These are phyloP conservation scores for Aldabrachelys gigantea DNA, from an alignment of 2,113 vertebrate species.

Conservation along the genomic window DNA sequence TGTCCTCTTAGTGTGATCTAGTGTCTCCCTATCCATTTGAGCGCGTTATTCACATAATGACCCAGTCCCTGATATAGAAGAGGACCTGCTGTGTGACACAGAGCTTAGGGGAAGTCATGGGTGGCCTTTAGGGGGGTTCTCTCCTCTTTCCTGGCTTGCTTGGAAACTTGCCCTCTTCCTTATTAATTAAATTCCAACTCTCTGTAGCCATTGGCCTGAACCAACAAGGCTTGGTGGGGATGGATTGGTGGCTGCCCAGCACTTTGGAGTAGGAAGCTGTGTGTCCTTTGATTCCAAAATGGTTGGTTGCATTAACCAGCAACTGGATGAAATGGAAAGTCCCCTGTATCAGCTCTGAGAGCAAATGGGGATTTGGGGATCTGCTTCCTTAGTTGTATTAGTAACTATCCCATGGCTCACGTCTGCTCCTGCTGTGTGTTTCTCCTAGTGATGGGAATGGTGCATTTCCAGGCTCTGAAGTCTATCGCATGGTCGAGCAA, in stretches of 20 bases:
- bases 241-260: not conserved
- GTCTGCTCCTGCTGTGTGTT: not conserved
- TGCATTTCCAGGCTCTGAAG: constrained; percentile 69
- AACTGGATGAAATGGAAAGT: not conserved
- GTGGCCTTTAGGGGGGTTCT: not conserved
- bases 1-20: not conserved
- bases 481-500: constrained; percentile 80
- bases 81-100: not conserved
- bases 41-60: not conserved
- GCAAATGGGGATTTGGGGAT: not conserved
- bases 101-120: not conserved
- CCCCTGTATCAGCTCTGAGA: not conserved
- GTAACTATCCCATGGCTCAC: not conserved
- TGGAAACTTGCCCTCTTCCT: not conserved
- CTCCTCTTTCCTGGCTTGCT: not conserved
- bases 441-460: constrained; percentile 75
- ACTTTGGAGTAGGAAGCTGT: not conserved
- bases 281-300: not conserved
- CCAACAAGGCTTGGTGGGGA: not conserved
- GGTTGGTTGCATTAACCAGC: not conserved
- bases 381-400: not conserved
- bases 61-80: not conserved
- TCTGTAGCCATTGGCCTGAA: not conserved
- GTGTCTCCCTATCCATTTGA: not conserved
- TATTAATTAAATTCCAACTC: not conserved